Base-by-base conservation (phyloP, 2,797 vertebrate species). In the Australoheros facetus region DNA sequence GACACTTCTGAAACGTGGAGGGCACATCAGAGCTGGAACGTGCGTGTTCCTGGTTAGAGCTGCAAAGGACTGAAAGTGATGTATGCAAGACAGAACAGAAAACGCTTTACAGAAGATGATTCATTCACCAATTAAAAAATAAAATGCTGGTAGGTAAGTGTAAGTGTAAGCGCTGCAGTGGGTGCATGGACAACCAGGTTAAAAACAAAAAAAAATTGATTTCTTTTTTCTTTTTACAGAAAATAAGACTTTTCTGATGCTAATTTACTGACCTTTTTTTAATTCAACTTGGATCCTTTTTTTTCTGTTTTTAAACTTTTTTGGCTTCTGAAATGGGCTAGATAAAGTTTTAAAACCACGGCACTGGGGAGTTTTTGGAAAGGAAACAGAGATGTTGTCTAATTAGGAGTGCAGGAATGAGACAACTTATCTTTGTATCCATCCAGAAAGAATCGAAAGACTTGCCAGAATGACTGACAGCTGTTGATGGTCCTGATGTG, bases 401-500 rank as follows among this genome's bases (percentile, higher is more conserved):
- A 34, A 26, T 28, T 58, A 66, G 11, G 21, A 57, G 23, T 53
- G 23, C n/a, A 42, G 23, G 17, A 81, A 75, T 59, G 21, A 77
- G 37, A 73, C 26, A 51, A 76, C 42, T 55, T 28, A 32, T 80
- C 34, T 60, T 51, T 37, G 21, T 71, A 32, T 14, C 39, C 69
- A 53, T 51, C 45, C 51, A 28, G 59, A 48, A 83, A 9, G 57
- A 57, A 37, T 77, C 48, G 53, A 60, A 21, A 56, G 37, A 78
- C 17, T 55, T 12, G 59, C 51, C 71, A 48, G 16, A 6, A 8
- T 81, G 87, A 91, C 17, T 57, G 91, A 83, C 85, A 85, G 86
- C 77, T 85, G 85, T 81, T 74, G 4, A 28, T 72, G 51, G 78
- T 39, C 76, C 69, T 64, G 55, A 76, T 54, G 54, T 66, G 59